Evolutionary conservation across 2,113 vertebrate species (phyloP), one percentile per base, ranked within the genome.

Genomic region (Callopanchax toddi): DNA sequence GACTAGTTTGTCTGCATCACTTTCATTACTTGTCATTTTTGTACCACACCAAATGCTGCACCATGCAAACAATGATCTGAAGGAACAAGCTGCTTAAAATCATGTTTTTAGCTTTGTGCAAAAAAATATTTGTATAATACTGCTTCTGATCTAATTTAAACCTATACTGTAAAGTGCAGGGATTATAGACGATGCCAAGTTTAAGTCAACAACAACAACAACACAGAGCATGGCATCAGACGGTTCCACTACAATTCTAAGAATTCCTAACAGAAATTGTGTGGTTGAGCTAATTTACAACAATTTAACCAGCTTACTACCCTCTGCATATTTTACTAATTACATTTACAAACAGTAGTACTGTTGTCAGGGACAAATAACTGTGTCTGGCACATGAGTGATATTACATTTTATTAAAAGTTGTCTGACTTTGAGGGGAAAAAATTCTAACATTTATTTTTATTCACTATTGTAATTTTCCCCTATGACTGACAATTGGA

Each of bases 321-420:
- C 29, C 29, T 26, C 43, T 42, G 36, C 61, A 60, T 58, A 55
- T 39, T 78, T 71, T 53, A n/a, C 32, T 45, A 58, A 61, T 68
- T 60, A 29, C 22, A 71, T 64, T 58, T 73, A 54, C 26, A 71
- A 79, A 75, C 43, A 64, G 29, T 8, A 32, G 16, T 17, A 22
- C 11, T 1, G 10, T 40, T 44, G 42, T 43, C n/a, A 48, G 48
- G 36, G 13, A 65, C 22, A 45, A 13, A 23, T 4, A 42, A 11
- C 20, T 53, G 25, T 32, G 50, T 53, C 29, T 56, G 45, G 17
- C n/a, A n/a, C n/a, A n/a, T n/a, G n/a, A n/a, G n/a, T n/a, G n/a
- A n/a, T n/a, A n/a, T n/a, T 6, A 70, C 8, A 34, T 15, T 1
- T 4, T 36, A 12, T 22, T 1, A 61, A 71, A 63, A 42, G 12